Percentiles rank a stretch among this genome's conserved stretches.
phyloP scores from a whole-genome alignment of 2,888 invertebrate species.

The Catocala sponsa region DNA sequence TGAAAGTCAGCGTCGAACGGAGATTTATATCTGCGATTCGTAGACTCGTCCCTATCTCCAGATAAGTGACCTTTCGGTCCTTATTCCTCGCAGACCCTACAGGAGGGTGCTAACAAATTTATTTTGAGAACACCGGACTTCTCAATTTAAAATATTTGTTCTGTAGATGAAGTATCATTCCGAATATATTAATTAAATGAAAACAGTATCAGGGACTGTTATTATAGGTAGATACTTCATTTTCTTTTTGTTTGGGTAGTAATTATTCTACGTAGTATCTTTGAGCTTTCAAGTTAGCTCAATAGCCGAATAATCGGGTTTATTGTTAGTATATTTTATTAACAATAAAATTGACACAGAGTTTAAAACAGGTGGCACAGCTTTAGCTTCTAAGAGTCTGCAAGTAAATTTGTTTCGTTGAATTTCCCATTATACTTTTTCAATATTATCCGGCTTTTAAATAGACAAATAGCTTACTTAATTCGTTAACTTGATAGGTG shows the following conservation, averaged over 20 bases:
- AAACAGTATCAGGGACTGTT: not conserved
- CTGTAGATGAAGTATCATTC: conserved; percentile 25
- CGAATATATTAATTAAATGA: conserved; percentile 1
- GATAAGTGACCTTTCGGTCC: conserved; percentile 41
- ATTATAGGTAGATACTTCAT: not conserved
- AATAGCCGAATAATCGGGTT: too few relatives aligned
- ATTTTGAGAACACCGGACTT: conserved; percentile 19
- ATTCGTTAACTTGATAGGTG: too few relatives aligned
- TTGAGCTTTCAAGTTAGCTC: too few relatives aligned
- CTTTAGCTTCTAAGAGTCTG: too few relatives aligned
- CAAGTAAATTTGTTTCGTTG: too few relatives aligned
- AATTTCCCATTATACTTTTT: too few relatives aligned
- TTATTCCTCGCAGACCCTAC: conserved; percentile 29
- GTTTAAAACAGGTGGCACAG: too few relatives aligned
- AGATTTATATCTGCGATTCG: conserved; percentile 55
- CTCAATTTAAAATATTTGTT: conserved; percentile 31
- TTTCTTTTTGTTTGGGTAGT: not conserved
- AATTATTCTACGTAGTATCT: too few relatives aligned
- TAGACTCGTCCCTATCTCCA: conserved; percentile 33
- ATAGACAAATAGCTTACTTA: too few relatives aligned
- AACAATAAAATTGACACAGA: too few relatives aligned
- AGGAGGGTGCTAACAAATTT: conserved; percentile 35
- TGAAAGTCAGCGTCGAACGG: conserved; percentile 46
- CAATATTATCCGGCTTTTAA: too few relatives aligned
- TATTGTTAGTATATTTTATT: too few relatives aligned